Evolutionary conservation across 2,888 invertebrate genomes (phyloP), one percentile per base, ranked within the genome.

Genomic region (Drosophila putrida): DNA sequence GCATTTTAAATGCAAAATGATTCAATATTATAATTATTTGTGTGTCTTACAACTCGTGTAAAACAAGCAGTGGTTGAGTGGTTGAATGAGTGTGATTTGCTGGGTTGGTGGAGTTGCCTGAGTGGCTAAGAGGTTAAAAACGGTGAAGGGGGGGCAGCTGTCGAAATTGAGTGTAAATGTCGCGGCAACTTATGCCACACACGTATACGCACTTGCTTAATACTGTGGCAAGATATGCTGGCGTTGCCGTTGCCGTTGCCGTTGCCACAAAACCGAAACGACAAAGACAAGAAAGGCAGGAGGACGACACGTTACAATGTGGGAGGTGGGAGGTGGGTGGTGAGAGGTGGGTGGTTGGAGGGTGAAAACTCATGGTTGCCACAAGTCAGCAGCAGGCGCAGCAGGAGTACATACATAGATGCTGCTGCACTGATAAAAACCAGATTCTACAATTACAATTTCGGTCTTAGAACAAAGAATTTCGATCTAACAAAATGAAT

Each of bases 181-280:
- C 83, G 86, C 71, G 75, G 78, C 75, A 85, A 83, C 83, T 88
- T 85, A 88, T 85, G 88, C 86, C 81, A 64, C 78, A 85, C 88
- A 88, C 88, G 86, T 83, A 69, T 75, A 71, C 75, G 71, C 88
- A 85, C 72, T 85, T 81, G 85, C 88, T 88, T 79, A 80, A 85
- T 82, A 84, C 76, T 80, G 82, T 68, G 80, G 76, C 80, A 75
- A 65, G 66, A 72, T 61, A 63, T 69, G 64, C 80, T 62, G 61
- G 57, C 41, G 41, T 66, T 62, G 20, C 20, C 20, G 41, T 66
- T 62, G 20, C 20, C 20, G 41, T 66, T 62, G 44, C 61, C 51
- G 57, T 67, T 59, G 67, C 65, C 65, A 60, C 65, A 66, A 74
- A 53, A 57, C 54, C 51, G 51, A 63, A 58, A 57, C 58, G 63